These are phyloP conservation scores for Achlya flavicornis DNA, from an alignment of 2,888 invertebrate genomes.

Conservation along the genomic window DNA sequence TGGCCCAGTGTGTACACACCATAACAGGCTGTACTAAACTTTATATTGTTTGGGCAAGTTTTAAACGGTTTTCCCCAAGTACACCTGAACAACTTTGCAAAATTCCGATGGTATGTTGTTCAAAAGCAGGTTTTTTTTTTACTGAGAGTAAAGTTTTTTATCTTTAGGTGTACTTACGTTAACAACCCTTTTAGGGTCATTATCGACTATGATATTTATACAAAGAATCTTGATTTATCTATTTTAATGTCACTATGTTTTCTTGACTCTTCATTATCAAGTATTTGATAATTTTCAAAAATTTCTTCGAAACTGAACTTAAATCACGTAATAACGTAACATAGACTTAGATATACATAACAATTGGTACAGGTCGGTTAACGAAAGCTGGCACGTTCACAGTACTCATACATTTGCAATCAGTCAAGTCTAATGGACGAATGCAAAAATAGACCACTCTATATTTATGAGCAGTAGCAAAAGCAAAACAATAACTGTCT, in stretches of 20 bases:
- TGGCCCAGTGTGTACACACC: background rate
- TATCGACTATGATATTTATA: too few relatives aligned
- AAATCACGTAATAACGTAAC: background rate
- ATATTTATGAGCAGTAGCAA: too few relatives aligned
- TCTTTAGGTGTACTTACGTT: background rate
- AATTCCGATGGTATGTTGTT: background rate
- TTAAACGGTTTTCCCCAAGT: background rate
- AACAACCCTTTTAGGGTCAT: background rate
- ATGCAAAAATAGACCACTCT: too few relatives aligned
- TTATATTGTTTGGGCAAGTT: conserved; percentile 1
- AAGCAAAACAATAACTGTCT: too few relatives aligned
- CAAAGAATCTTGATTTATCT: too few relatives aligned
- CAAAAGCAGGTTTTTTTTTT: background rate
- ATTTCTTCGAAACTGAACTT: background rate
- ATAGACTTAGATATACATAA: background rate
- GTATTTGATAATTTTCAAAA: too few relatives aligned
- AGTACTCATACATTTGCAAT: too few relatives aligned
- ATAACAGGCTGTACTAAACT: background rate
- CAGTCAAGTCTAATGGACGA: too few relatives aligned
- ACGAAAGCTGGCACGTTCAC: too few relatives aligned
- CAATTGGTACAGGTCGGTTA: too few relatives aligned
- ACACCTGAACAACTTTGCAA: conserved; percentile 3
- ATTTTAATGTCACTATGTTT: too few relatives aligned
- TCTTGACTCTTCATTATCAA: too few relatives aligned
- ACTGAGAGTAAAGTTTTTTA: background rate